A percentile compares a stretch with the other conserved stretches of the same genome.
Conservation (phyloP, 2,113 vertebrate species). For the Erythrolamprus reginae region DNA sequence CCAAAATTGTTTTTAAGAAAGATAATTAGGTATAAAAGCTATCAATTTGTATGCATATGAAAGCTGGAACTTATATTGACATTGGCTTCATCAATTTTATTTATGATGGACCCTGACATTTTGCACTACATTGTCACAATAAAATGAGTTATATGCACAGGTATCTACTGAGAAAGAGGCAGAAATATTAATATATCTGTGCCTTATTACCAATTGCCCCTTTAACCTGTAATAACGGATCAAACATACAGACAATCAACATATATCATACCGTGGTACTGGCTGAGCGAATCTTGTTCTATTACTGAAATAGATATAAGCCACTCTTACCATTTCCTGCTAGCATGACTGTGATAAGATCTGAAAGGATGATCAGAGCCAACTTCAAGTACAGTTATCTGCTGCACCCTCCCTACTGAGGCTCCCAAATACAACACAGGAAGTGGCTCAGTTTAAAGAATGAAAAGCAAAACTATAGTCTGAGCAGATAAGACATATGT, state of each 20-base stretch:
- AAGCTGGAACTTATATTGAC: not conserved
- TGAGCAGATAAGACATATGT: not conserved
- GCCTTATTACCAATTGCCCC: not conserved
- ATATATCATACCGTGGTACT: not conserved
- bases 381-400: conserved; percentile 9
- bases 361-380: conserved; percentile 34
- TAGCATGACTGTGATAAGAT: conserved; percentile 19
- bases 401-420: not conserved
- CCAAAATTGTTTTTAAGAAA: conserved; percentile 10
- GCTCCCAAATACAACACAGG: not conserved
- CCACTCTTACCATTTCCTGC: conserved; percentile 57
- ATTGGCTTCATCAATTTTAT: not conserved
- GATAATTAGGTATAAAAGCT: conserved; percentile 1
- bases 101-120: not conserved
- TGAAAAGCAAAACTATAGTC: not conserved
- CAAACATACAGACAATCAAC: conserved; percentile 3
- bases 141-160: not conserved
- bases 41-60: not conserved
- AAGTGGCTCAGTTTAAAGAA: not conserved
- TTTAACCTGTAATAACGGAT: not conserved
- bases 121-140: not conserved
- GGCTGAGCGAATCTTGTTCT: not conserved
- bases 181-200: not conserved
- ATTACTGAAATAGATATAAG: conserved; percentile 27
- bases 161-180: not conserved